Percentiles rank a stretch among this genome's conserved stretches.
These are phyloP conservation scores for Aldabrachelys gigantea DNA, from an alignment of 2,113 vertebrate genomes.

Conservation along the genomic window DNA sequence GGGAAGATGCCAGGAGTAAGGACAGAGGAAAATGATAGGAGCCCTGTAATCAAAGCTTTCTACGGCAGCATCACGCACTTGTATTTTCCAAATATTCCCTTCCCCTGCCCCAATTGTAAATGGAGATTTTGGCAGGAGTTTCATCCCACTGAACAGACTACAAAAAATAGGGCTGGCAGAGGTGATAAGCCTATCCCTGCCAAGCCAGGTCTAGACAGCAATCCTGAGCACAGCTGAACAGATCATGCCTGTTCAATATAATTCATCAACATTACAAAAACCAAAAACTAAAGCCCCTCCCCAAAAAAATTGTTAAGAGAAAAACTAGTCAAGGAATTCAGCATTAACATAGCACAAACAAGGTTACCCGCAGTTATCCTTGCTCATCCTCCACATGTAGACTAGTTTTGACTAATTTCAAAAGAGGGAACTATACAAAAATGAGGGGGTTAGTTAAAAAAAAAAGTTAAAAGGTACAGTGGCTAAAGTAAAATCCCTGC, in stretches of 20 bases:
- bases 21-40: neutral
- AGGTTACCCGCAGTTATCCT: neutral
- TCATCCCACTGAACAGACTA: neutral
- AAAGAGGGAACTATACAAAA: too few relatives aligned
- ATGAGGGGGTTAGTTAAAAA: too few relatives aligned
- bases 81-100: neutral
- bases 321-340: neutral
- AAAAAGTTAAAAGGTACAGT: too few relatives aligned
- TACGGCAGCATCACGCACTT: neutral
- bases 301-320: neutral
- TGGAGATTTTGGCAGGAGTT: neutral
- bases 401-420: neutral
- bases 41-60: neutral
- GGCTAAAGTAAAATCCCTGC: too few relatives aligned
- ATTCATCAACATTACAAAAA: neutral
- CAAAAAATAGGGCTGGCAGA: neutral
- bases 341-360: neutral
- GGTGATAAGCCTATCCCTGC: accelerated
- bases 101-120: neutral
- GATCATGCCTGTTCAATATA: neutral
- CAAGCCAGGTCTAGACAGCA: neutral
- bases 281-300: neutral
- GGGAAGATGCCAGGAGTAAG: neutral
- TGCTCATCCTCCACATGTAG: neutral
- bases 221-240: neutral